These are phyloP conservation scores for Odontothrips loti DNA, from an alignment of 2,888 invertebrate species.

Conservation along the genomic window DNA sequence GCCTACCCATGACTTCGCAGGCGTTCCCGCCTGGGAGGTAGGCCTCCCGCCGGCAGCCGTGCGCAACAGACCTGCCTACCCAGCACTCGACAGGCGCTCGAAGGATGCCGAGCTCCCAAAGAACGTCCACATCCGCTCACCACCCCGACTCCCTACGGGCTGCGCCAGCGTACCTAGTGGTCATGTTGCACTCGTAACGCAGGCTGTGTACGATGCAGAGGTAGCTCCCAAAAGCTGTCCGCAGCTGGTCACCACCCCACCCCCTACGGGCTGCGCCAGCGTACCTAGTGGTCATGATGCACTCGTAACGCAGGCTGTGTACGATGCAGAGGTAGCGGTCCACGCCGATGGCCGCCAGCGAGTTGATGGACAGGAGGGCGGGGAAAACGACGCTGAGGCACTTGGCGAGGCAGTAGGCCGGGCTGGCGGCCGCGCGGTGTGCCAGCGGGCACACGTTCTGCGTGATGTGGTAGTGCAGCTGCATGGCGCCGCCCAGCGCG, in stretches of 20 bases:
- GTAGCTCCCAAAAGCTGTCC: no score
- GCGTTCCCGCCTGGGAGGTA: no score
- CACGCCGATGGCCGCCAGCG: slow-evolving; percentile 30
- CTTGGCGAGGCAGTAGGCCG: not conserved
- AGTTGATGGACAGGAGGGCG: not conserved
- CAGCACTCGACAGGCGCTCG: no score
- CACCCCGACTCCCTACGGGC: no score
- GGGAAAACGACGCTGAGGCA: not conserved
- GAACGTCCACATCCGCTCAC: no score
- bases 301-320: slow-evolving; percentile 34
- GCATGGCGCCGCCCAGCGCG: not conserved
- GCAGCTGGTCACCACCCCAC: no score
- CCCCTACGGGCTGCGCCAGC: not conserved
- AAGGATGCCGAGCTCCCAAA: no score
- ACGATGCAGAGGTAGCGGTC: slow-evolving; percentile 36
- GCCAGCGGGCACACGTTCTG: not conserved
- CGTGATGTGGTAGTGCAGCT: not conserved
- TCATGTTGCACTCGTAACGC: slow-evolving; percentile 35
- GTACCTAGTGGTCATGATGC: slow-evolving; percentile 34
- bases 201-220: slow-evolving; percentile 35
- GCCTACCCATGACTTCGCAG: no score
- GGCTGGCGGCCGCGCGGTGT: not conserved
- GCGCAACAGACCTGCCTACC: no score
- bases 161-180: slow-evolving; percentile 27
- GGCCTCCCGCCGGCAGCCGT: no score